Base-by-base conservation (phyloP, 2,888 invertebrate genomes). In the Sicus ferrugineus region DNA sequence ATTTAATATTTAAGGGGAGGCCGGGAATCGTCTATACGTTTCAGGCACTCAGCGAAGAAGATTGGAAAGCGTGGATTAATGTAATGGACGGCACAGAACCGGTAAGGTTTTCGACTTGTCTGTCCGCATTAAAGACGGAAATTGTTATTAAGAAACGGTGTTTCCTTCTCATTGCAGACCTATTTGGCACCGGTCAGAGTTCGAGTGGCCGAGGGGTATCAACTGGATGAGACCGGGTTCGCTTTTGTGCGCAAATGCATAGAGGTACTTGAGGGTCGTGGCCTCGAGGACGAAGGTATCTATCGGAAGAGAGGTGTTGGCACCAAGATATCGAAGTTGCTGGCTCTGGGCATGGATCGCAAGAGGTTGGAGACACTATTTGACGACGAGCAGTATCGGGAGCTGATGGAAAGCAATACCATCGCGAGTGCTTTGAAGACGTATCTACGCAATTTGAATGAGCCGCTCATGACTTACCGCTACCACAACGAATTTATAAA, bases 391-490 rank as follows among this genome's bases (percentile, higher is more conserved):
- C 76, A 95, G 93, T 88, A 90, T 92, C 75, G 90, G 89, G 96
- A 95, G 85, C 96, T 86, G 76, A 83, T 96, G 94, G 98, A 99
- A 87, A 94, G 93, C 79, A 96, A 95, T 88, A 98, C 98, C 70
- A 94, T 99, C 75, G 97, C 98, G 67, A 97, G 97, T 85, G 97
- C 98, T 80, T 90, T 98, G 77, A 99, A 99, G 89, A 93, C 92
- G 76, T 99, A 95, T 88, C 90, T 98, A 85, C 90, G 98, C 79
- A 94, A 93, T 86, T 88, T 99, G 79, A 95, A 95, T 71, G 98
- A 98, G 87, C 98, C 98, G 65, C 88, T 99, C 80, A 97, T 98
- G 93, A 97, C 97, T 62, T 95, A 93, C 86, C 89, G 91, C 76
- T 91, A 94, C 85, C 97, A 98, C 86, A 91, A 91, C 82, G 91